Evolutionary conservation across 2,888 invertebrate genomes (phyloP), one percentile per base, ranked within the genome.

Genomic region (Pocota personata): DNA sequence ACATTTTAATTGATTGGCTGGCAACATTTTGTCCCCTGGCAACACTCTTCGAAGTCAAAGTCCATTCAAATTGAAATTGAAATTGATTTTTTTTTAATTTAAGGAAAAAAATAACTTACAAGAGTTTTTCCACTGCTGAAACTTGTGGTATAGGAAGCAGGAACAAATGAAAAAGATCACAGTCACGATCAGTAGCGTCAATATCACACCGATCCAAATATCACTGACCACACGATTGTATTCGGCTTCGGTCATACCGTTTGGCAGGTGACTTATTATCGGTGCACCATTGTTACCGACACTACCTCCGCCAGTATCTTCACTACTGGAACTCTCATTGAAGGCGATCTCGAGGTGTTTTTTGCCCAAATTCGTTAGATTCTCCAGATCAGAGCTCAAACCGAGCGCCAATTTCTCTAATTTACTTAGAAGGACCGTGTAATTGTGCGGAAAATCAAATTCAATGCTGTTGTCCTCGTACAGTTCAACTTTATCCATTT

Each of bases 111-210:
- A 24, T 12, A 3, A 92, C 94, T 94, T 91, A 95, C 95, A 94
- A 91, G 93, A 93, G 88, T 93, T 93, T 90, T 95, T 95, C 95
- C 95, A 95, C 87, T 95, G 93, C 89, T 94, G 94, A 89, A 95
- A 94, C 89, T 94, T 94, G 92, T 95, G 94, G 89, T 94, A 95
- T 30, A 95, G 90, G 82, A 95, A 93, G 90, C 95, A 95, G 69
- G 94, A 93, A 89, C 94, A 95, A 90, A 95, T 94, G 89, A 94
- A 94, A 90, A 94, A 94, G 72, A 95, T 93, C 90, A 94, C 94
- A 88, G 94, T 94, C 21, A 94, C 92, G 73, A 94, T 94, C 90
- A 95, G 93, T 48, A 95, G 91, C 32, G 94, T 94, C 14, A 95
- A 90, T 16, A 94, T 94, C 48, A 94, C 93, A 6, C 94, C 94